Conservation (phyloP, 2,797 vertebrate species). For the Thaleichthys pacificus region DNA sequence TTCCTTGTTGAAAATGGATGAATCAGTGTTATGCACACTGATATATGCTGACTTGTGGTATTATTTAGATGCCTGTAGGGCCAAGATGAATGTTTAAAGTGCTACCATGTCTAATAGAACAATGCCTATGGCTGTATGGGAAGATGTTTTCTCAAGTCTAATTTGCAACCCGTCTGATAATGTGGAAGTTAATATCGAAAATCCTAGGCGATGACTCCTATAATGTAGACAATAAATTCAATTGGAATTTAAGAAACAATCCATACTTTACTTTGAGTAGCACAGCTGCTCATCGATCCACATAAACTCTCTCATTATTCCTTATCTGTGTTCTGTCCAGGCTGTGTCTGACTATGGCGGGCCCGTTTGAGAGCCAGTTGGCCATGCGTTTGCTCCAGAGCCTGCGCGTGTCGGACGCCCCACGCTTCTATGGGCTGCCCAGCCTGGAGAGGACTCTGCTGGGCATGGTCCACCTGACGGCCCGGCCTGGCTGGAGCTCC, state of each 20-base stretch:
- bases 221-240: neutral
- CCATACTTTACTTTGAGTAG: too few relatives aligned
- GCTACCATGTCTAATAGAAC: conserved; percentile 8
- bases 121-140: neutral
- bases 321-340: conserved; percentile 64
- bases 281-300: neutral
- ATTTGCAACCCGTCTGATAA: neutral
- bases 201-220: neutral
- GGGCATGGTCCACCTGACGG: conserved; percentile 88
- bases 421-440: conserved; percentile 93
- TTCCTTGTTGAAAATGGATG: conserved; percentile 25
- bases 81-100: conserved; percentile 22
- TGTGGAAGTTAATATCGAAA: too few relatives aligned
- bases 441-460: conserved; percentile 88
- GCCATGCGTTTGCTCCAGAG: conserved; percentile 86
- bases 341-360: conserved; percentile 79
- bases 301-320: conserved; percentile 10
- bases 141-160: neutral
- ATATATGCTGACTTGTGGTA: conserved; percentile 3
- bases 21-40: neutral
- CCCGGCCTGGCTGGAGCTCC: conserved; percentile 87
- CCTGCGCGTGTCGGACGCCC: conserved; percentile 88
- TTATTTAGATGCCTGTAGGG: conserved; percentile 22
- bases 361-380: conserved; percentile 86
- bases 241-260: neutral